phyloP scores from a whole-genome alignment of 2,113 vertebrate species.

The Hyperoodon ampullatus region DNA sequence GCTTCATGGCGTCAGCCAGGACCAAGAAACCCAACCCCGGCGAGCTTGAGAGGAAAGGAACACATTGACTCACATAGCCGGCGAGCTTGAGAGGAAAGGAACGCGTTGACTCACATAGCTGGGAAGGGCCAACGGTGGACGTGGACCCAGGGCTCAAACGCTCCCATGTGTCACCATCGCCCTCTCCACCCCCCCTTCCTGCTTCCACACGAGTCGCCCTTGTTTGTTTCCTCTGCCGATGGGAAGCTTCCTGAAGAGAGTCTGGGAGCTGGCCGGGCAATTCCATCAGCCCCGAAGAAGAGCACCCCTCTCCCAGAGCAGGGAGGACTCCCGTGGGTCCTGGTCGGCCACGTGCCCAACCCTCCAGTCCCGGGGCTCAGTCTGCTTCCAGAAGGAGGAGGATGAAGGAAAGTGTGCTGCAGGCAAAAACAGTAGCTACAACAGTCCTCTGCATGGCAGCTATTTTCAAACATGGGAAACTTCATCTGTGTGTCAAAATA shows the following conservation, averaged over 20 bases:
- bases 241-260: not conserved
- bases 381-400: not conserved
- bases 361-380: not conserved
- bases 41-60: not conserved
- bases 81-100: not conserved
- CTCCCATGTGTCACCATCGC: not conserved
- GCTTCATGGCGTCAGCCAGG: not conserved
- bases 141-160: no score
- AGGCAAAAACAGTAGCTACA: not conserved
- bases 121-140: not conserved
- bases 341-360: not conserved
- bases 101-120: not conserved
- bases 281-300: not conserved
- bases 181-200: not conserved
- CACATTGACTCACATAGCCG: not conserved
- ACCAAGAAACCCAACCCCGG: not conserved
- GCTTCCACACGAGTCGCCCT: not conserved
- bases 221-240: not conserved
- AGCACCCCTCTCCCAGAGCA: not conserved
- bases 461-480: conserved; percentile 58
- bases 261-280: not conserved
- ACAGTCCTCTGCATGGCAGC: not conserved
- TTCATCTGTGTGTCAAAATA: conserved; percentile 58
- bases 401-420: not conserved
- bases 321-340: not conserved